Base-by-base conservation (phyloP, 2,888 invertebrate genomes). In the Coelogynopora nodosa region DNA sequence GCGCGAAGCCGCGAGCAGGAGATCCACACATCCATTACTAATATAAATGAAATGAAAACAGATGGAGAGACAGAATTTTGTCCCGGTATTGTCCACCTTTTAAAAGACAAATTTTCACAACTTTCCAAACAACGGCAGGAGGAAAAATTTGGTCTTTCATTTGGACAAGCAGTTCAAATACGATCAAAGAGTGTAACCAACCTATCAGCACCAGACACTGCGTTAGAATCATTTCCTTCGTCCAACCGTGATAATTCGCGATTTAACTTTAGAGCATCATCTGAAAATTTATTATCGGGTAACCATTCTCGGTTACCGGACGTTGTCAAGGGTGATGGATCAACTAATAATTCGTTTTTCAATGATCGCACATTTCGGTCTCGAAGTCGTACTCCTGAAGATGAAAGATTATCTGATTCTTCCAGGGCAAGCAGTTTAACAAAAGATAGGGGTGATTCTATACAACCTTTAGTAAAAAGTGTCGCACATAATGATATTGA, bases 31-130 rank as follows among this genome's bases (percentile, higher is more conserved):
- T 74, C 18, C 18, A 5, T 49, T 10, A 49, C 49, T n/a, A n/a
- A n/a, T n/a, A n/a, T n/a, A n/a, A n/a, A n/a, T n/a, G n/a, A n/a
- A n/a, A n/a, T n/a, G n/a, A n/a, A n/a, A n/a, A n/a, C n/a, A n/a
- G n/a, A n/a, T n/a, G n/a, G n/a, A n/a, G 18, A 74, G 23, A n/a
- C 23, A 26, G 74, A 74, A 74, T 74, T 74, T 26, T 74, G 74
- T 26, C 74, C 74, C 27, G 74, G 74, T 23, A 74, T 74, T 74
- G 74, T 74, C 23, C 74, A 74, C 23, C 74, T 74, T 74, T 26
- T 74, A 10, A 74, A 74, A 26, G 74, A 74, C 74, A 74, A 74
- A 23, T 74, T 74, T 26, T 74, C 74, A n/a, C 18, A 74, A 26
- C 74, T 74, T 13, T 74, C 74, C 2, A 5, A 23, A 13, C 10